Percentiles rank a stretch among this genome's conserved stretches.
Evolutionary conservation across 92 coral and sea anemone genomes (phyloP).

Genomic region (Plumapathes pennacea): DNA sequence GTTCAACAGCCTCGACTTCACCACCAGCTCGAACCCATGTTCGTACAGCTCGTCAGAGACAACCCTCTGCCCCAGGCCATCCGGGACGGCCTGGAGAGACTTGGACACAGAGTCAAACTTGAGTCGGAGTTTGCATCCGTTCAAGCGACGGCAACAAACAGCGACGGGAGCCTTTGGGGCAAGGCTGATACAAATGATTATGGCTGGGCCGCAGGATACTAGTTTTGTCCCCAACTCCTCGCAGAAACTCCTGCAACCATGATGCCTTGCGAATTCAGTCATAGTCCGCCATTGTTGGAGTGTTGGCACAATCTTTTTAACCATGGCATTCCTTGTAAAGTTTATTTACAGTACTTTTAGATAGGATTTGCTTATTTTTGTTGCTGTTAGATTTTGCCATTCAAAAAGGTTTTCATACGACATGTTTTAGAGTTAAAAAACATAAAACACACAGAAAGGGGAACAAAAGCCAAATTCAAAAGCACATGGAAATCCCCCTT

Average conservation of each 20-base stretch:
- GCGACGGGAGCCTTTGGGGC: conserved; percentile 53
- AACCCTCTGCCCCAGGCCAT: conserved; percentile 35
- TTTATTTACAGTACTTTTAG: too few relatives aligned
- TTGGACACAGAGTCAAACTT: conserved; percentile 46
- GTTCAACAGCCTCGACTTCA: conserved; percentile 67
- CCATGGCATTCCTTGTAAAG: too few relatives aligned
- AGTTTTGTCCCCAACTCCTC: neutral
- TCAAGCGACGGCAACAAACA: conserved; percentile 61
- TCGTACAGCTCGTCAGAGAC: conserved; percentile 56
- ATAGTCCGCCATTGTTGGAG: too few relatives aligned
- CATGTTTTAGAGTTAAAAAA: too few relatives aligned
- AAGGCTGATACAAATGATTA: conserved; percentile 68
- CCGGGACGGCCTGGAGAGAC: conserved; percentile 37
- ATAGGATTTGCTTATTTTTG: too few relatives aligned
- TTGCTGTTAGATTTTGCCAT: too few relatives aligned
- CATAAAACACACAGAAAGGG: too few relatives aligned
- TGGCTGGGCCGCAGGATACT: conserved; percentile 72
- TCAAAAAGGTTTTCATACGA: too few relatives aligned
- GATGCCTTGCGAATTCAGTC: too few relatives aligned
- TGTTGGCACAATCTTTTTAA: too few relatives aligned
- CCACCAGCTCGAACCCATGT: conserved; percentile 67
- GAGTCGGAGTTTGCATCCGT: conserved; percentile 45
- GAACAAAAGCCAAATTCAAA: too few relatives aligned
- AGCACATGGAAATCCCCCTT: too few relatives aligned
- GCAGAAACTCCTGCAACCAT: neutral